Conservation (phyloP, 2,888 invertebrate genomes). For the Cremastobaeus sp. region DNA sequence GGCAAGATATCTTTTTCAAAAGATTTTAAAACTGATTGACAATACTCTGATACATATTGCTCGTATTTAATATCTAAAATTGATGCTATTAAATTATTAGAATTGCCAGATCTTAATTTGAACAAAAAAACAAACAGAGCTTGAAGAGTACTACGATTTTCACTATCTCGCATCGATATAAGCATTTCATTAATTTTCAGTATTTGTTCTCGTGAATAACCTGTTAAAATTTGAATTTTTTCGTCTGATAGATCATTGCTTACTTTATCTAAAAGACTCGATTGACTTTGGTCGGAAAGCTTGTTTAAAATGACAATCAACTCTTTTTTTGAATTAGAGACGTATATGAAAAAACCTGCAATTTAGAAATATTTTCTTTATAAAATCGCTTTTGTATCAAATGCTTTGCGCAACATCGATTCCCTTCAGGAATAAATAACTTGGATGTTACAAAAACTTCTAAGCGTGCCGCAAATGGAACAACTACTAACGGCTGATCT, state of each 20-base stretch:
- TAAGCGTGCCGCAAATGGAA: slow-evolving; percentile 5
- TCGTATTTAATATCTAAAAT: not conserved
- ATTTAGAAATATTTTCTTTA: not conserved
- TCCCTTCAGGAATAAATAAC: slow-evolving; percentile 13
- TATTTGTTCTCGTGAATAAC: too few species aligned
- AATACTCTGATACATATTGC: not conserved
- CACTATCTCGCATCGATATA: too few species aligned
- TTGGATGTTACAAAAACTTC: slow-evolving; percentile 9
- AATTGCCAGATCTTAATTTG: not conserved
- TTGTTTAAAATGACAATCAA: not conserved
- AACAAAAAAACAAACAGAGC: not conserved
- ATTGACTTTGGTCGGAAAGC: not conserved
- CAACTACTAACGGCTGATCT: not conserved
- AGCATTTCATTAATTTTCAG: too few species aligned
- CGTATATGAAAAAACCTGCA: slow-evolving; percentile 7
- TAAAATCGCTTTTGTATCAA: slow-evolving; percentile 11
- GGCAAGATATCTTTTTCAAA: too few species aligned
- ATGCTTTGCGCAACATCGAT: slow-evolving; percentile 7
- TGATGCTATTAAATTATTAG: not conserved
- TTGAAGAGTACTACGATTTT: not conserved
- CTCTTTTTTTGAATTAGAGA: not conserved
- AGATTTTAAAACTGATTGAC: not conserved
- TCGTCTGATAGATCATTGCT: not conserved
- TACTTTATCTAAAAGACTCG: not conserved
- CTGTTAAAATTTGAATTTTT: not conserved